These are phyloP conservation scores for Sarcophaga rosellei DNA, from an alignment of 2,888 invertebrate species.

Conservation along the genomic window DNA sequence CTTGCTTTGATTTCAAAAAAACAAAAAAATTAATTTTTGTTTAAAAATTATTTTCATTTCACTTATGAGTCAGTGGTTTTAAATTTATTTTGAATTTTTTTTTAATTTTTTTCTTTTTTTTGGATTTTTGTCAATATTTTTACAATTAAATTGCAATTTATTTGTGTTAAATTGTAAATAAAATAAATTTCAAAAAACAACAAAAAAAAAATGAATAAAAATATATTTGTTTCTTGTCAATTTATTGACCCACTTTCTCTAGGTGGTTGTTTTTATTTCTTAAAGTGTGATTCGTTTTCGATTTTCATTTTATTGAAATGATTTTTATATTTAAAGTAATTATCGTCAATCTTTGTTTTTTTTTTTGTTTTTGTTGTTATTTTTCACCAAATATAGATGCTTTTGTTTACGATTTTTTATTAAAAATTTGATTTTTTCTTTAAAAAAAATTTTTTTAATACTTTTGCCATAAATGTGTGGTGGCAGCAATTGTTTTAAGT, in stretches of 20 bases:
- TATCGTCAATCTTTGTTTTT: slow-evolving; percentile 41
- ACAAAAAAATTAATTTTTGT: too few relatives aligned
- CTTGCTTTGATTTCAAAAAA: background rate
- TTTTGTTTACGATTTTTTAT: slow-evolving; percentile 29
- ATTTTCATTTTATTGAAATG: slow-evolving; percentile 25
- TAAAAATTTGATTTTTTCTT: slow-evolving; percentile 3
- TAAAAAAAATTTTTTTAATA: slow-evolving; percentile 9
- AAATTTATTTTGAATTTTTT: background rate
- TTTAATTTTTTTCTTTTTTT: background rate
- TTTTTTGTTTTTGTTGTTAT: too few relatives aligned
- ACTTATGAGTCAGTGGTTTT: slow-evolving; percentile 30
- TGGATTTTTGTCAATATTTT: background rate
- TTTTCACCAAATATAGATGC: slow-evolving; percentile 55
- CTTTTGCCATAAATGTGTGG: slow-evolving; percentile 36
- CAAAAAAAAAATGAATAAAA: background rate
- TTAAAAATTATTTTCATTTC: background rate
- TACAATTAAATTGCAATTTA: slow-evolving; percentile 21
- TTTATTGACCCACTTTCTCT: slow-evolving; percentile 66
- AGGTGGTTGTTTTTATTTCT: slow-evolving; percentile 7
- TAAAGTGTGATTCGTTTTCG: slow-evolving; percentile 26
- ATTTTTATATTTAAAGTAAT: slow-evolving; percentile 29
- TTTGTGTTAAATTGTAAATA: background rate
- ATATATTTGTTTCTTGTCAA: slow-evolving; percentile 48
- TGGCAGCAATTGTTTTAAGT: slow-evolving; percentile 34
- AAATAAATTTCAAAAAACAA: background rate